Evolutionary conservation across 2,113 vertebrate genomes (phyloP).

Genomic region (Podilymbus podiceps): DNA sequence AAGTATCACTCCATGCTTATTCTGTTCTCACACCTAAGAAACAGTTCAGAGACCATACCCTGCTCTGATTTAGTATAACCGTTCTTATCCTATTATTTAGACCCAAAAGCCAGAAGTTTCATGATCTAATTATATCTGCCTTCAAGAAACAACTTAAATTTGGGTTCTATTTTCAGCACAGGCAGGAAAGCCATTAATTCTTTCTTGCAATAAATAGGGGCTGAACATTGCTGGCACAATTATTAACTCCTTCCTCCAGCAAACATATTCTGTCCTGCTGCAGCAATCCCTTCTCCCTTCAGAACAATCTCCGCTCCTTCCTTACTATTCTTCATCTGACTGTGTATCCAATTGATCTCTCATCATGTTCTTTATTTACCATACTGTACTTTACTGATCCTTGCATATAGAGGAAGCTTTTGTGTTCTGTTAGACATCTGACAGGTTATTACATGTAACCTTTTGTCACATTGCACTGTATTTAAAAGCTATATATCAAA

Average conservation of each 20-base stretch:
- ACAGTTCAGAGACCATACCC: not conserved
- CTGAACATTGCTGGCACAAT: not conserved
- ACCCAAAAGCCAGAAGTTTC: conserved; percentile 30
- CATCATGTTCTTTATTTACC: not conserved
- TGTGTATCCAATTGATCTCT: not conserved
- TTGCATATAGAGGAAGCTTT: not conserved
- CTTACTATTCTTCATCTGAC: not conserved
- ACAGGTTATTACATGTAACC: not conserved
- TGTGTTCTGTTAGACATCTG: not conserved
- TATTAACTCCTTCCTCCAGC: conserved; percentile 47
- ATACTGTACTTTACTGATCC: not conserved
- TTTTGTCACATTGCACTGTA: not conserved
- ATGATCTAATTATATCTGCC: conserved; percentile 41
- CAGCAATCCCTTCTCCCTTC: not conserved
- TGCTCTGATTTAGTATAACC: not conserved
- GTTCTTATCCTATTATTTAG: conserved; percentile 21
- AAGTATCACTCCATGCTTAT: not conserved
- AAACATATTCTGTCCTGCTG: not conserved
- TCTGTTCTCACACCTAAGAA: not conserved
- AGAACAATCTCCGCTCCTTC: not conserved
- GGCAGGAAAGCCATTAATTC: conserved; percentile 40
- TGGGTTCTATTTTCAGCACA: conserved; percentile 46
- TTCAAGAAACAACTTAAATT: conserved; percentile 59
- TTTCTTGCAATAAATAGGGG: conserved; percentile 9
- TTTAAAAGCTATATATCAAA: not conserved